Base-by-base conservation (phyloP, 1,140 invertebrate genomes). In the Paralvinella palmiformis region DNA sequence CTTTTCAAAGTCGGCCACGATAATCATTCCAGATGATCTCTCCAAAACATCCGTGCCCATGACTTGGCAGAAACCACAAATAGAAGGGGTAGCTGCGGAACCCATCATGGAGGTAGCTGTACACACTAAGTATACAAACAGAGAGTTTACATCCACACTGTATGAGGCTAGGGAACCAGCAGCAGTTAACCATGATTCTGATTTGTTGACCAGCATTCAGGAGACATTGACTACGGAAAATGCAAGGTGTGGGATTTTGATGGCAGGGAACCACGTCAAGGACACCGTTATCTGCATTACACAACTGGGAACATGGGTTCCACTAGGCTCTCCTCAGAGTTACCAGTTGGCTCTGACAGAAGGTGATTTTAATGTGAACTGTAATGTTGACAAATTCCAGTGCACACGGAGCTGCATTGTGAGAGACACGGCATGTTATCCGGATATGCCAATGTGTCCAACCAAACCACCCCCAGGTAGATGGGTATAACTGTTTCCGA, bases 1-100 rank as follows among this genome's bases (percentile, higher is more conserved):
- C 15, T 52, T 52, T 52, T 52, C 48, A 52, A 50, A 50, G 45
- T 50, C 45, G 17, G 45, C 45, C 45, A 50, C 45, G 45, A 6
- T 29, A 52, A 52, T 52, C 3, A 52, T 52, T 52, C 48, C 48
- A 52, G 48, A 52, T 52, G 48, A 52, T 15, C 48, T 52, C n/a
- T 52, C 48, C 48, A 52, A 52, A 52, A 52, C 48, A 4, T 52
- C 48, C 10, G 31, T 52, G 48, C 48, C 48, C 48, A 52, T 52
- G 48, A 52, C 48, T 52, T 52, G 48, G 48, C 48, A 52, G 15
- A 52, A 20, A 52, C 48, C 48, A 27, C 17, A 29, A 52, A 20
- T 52, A 10, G 48, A 52, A 13, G 10, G 48, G 48, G 17, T 52
- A 52, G 48, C 48, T 27, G 48, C 4, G 31, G 48, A 52, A 15